Evolutionary conservation across 30 jellyfish, hydroid and myxozoan species (phyloP), one percentile per base, ranked within the genome.

Genomic region (Rhopilema esculentum): DNA sequence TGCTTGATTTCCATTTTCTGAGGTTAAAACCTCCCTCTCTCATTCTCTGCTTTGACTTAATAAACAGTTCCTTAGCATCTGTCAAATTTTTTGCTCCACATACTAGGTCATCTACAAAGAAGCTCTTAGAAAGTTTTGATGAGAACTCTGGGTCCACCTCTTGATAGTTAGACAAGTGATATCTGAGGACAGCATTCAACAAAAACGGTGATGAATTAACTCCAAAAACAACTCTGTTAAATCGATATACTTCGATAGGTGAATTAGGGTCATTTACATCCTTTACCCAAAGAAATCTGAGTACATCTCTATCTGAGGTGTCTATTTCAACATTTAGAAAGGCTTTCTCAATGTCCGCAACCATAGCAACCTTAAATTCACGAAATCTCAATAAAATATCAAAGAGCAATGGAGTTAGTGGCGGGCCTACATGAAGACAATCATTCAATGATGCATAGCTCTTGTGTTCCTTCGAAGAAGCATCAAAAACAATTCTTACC

Each of bases 221-320:
- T 25, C 91, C 91, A 69, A 82, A 67, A 17, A 67, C 82, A 25
- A 82, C 91, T 17, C 84, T 16, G 25, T 67, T 67, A 69, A 82
- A 66, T 1, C 74, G 73, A 40, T 74, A 74, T 16, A 74, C 76
- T 49, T 49, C 70, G 8, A 71, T 27, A 8, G 25, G 24, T 25
- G 29, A 23, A n/a, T 74, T 49, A 1, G 27, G 8, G 26, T 88
- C 31, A 28, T 63, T 2, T 12, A 24, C 49, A 22, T 69, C 80
- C 48, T 85, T 48, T 0, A 27, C 79, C 93, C 93, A 85, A 23
- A 85, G 67, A 73, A 85, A 72, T 51, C 93, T 51, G 25, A 85
- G 65, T 27, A 27, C 72, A 75, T 85, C 93, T 63, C 92, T 52
- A 62, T 75, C 94, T 70, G 2, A 1, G 23, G 30, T 27, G 30